Evolutionary conservation across 1,140 invertebrate genomes (phyloP), one percentile per base, ranked within the genome.

Genomic region (Lordiphosa clarofinis): DNA sequence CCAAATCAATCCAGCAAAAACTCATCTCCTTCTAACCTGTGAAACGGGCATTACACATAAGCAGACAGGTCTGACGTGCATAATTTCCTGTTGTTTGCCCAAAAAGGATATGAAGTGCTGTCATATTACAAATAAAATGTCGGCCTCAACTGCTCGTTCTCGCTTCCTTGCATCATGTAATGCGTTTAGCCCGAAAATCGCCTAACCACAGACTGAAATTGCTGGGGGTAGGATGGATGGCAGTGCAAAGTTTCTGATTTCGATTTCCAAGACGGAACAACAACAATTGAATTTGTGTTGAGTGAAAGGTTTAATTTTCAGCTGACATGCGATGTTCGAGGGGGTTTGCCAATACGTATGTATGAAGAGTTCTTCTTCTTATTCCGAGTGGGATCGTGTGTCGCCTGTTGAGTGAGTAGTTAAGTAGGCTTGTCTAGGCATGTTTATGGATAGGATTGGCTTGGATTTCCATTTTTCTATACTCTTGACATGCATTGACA

Each of bases 51-150:
- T 74, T 74, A 74, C 52, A 74, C 64, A 74, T 74, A 75, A 75
- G 72, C 72, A 65, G 72, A 75, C 72, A 75, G 72, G 56, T 75
- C 72, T 75, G 72, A 75, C 72, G 72, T 75, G 72, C 72, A 75
- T 75, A 75, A 75, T 75, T 75, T 75, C 72, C 72, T 75, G 72
- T 73, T 73, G 67, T 73, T 75, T 56, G 31, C 31, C 33, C 31
- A 56, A 75, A 75, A 60, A 75, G 72, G 72, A 75, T 75, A 75
- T 75, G 72, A 75, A 69, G 72, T 75, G 59, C 72, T 75, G 72
- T 75, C 72, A 75, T 75, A 75, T 75, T 75, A 75, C 72, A 75
- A 75, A 75, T 75, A 75, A 75, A 75, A 74, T 69, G 71, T 74
- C 56, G 58, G 71, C 55, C 39, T 74, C 58, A 65, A 74, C 64